These are phyloP conservation scores for Etia nguti DNA, from an alignment of 2,113 vertebrate species.

Conservation along the genomic window DNA sequence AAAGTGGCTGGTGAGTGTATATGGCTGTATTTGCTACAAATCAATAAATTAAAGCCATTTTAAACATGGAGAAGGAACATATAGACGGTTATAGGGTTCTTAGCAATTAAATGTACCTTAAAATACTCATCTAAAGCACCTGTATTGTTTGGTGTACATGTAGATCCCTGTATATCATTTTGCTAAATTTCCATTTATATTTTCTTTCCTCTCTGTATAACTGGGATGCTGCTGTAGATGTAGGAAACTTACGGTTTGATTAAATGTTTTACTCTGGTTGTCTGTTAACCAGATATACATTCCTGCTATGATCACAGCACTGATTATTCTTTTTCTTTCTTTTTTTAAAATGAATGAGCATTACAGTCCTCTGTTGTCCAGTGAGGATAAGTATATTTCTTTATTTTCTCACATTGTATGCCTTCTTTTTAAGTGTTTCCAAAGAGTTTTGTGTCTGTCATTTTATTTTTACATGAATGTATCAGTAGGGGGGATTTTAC, in stretches of 20 bases:
- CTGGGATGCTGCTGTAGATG: not conserved
- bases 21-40: not conserved
- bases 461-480: slow-evolving; percentile 31
- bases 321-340: not conserved
- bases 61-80: not conserved
- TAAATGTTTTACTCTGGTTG: not conserved
- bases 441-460: not conserved
- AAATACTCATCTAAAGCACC: not conserved
- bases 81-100: not conserved
- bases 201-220: not conserved
- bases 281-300: not conserved
- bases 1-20: not conserved
- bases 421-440: slow-evolving; percentile 5
- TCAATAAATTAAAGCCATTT: not conserved
- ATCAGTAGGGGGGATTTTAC: not conserved
- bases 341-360: not conserved
- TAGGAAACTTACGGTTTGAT: not conserved
- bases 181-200: not conserved
- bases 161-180: not conserved
- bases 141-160: not conserved
- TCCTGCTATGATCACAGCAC: not conserved
- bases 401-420: slow-evolving; percentile 3
- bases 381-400: not conserved
- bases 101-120: not conserved
- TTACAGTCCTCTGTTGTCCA: not conserved